Percentiles rank a stretch among this genome's conserved stretches.
phyloP scores from a whole-genome alignment of 2,888 invertebrate species.

The Escarpia spicata region DNA sequence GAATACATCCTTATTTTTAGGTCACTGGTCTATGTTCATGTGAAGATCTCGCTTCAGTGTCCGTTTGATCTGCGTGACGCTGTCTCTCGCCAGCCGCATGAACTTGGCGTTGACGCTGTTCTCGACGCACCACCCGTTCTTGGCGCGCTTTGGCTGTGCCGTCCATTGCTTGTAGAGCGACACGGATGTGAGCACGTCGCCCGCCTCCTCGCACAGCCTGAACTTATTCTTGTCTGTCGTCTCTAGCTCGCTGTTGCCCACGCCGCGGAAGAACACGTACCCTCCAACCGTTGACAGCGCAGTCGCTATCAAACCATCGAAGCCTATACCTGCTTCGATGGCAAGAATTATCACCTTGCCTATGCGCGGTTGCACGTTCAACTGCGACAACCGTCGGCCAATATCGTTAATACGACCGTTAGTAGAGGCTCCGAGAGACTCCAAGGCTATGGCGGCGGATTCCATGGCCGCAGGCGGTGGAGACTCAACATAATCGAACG shows the following conservation, averaged over 20 bases:
- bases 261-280: conserved; percentile 55
- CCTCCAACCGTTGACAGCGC: conserved; percentile 52
- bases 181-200: conserved; percentile 55
- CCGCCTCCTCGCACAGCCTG: conserved; percentile 47
- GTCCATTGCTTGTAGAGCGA: conserved; percentile 55
- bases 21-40: not conserved
- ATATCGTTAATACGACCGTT: conserved; percentile 51
- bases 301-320: conserved; percentile 55
- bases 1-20: conserved; percentile 26
- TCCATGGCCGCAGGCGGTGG: conserved; percentile 50
- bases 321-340: conserved; percentile 45
- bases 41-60: conserved; percentile 47
- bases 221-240: conserved; percentile 43
- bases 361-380: conserved; percentile 58
- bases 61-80: conserved; percentile 46
- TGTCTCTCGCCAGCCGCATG: conserved; percentile 50
- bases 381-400: conserved; percentile 56
- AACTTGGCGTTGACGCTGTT: conserved; percentile 62
- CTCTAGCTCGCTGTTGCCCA: conserved; percentile 49
- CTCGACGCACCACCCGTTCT: conserved; percentile 39
- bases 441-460: conserved; percentile 50
- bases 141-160: conserved; percentile 35
- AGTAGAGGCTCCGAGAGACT: conserved; percentile 52
- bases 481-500: conserved; percentile 62
- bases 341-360: conserved; percentile 50